Evolutionary conservation across 2,113 vertebrate species (phyloP), one percentile per base, ranked within the genome.

Genomic region (Carassius carassius): DNA sequence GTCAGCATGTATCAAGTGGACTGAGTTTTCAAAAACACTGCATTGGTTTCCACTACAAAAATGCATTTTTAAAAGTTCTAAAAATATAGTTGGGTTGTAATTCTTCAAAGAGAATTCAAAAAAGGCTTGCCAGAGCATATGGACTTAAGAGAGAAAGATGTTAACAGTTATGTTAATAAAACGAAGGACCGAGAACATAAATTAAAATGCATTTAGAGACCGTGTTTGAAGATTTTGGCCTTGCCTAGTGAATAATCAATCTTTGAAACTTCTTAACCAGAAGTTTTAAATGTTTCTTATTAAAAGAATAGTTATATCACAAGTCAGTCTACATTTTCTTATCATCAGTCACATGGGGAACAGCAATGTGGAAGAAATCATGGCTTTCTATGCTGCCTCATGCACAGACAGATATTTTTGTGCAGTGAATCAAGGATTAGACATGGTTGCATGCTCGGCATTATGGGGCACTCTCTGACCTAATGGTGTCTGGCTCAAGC

Each of bases 121-220:
- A 54, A 17, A 47, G 1, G 16, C 51, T 25, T 47, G 78, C 58
- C 58, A 79, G n/a, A 17, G n/a, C n/a, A 65, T 44, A 63, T 25
- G n/a, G 21, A 23, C 58, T 63, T 41, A 60, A 78, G 41, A 41
- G 12, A 62, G 7, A 65, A 80, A 49, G 23, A 80, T 80, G 78
- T 49, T 80, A 80, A 80, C n/a, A 80, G 78, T 65, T 47, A 17
- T 65, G 41, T 25, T 75, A 74, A 49, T 74, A 75, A 75, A 75
- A 47, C 16, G 10, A 35, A n/a, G 14, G n/a, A 65, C 14, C 23
- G 49, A 65, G 60, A 7, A 62, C 35, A 62, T 62, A 44, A 62
- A 49, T 80, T 62, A 80, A 44, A 65, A 75, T 10, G 12, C 58
- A 25, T 49, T 65, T 65, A 80, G 8, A 29, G 23, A 23, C 11